phyloP scores from a whole-genome alignment of 2,888 invertebrate genomes.

The Plagodis pulveraria region DNA sequence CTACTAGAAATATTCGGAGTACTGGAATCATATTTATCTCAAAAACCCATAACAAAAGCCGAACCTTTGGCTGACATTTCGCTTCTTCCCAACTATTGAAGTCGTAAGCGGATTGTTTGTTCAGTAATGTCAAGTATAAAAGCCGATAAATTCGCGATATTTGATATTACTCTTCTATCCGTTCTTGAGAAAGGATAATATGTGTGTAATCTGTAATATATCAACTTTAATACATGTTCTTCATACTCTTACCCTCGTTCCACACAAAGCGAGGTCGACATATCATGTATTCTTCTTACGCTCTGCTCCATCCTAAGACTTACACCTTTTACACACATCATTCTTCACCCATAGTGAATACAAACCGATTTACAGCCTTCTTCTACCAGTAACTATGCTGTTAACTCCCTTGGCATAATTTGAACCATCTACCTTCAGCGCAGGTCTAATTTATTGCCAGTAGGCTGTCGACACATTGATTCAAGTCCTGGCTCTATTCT shows the following conservation, averaged over 20 bases:
- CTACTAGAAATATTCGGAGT: background rate
- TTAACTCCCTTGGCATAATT: too few relatives aligned
- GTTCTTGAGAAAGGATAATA: conserved; percentile 61
- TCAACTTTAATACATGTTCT: background rate
- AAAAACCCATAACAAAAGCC: background rate
- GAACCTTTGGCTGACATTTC: conserved; percentile 13
- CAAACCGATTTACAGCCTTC: too few relatives aligned
- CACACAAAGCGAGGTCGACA: too few relatives aligned
- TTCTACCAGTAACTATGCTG: too few relatives aligned
- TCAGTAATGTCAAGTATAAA: conserved; percentile 28
- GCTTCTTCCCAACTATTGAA: conserved; percentile 13
- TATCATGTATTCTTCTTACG: too few relatives aligned
- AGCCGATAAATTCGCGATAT: conserved; percentile 41
- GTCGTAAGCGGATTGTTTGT: conserved; percentile 15
- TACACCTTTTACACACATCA: too few relatives aligned
- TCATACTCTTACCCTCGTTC: background rate
- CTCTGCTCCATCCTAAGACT: too few relatives aligned
- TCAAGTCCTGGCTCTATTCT: too few relatives aligned
- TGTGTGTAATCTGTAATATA: conserved; percentile 34
- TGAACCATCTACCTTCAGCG: too few relatives aligned
- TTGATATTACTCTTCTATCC: conserved; percentile 50
- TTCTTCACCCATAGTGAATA: too few relatives aligned
- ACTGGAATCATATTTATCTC: conserved; percentile 1
- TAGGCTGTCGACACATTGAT: too few relatives aligned
- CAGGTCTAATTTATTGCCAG: too few relatives aligned